Conservation (phyloP, 1,140 invertebrate species). For the Drosophila quadrilineata region DNA sequence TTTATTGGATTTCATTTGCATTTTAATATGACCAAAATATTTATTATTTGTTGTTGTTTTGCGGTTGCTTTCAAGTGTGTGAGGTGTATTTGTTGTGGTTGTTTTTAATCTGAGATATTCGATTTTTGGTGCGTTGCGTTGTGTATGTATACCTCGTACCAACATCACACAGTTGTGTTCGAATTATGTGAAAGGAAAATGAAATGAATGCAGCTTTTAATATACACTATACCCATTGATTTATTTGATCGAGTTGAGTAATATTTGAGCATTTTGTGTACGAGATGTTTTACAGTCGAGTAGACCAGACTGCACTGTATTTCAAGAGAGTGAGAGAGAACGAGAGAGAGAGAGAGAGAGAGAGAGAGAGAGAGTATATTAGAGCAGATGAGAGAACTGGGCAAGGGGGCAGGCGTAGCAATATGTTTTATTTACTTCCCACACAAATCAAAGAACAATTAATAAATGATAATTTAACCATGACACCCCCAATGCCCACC, state of each 20-base stretch:
- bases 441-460: conserved; percentile 78
- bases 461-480: conserved; percentile 76
- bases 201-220: too few relatives aligned
- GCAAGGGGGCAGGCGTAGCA: not conserved
- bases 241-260: too few relatives aligned
- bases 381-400: not conserved
- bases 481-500: too few relatives aligned
- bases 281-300: too few relatives aligned
- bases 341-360: not conserved
- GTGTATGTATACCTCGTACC: too few relatives aligned
- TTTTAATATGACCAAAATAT: conserved; percentile 54
- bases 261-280: too few relatives aligned
- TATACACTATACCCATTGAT: too few relatives aligned
- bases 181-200: too few relatives aligned
- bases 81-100: not conserved
- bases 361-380: not conserved
- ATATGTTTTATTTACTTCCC: conserved; percentile 60
- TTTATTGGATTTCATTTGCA: conserved; percentile 72
- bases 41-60: conserved; percentile 65
- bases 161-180: too few relatives aligned
- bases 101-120: conserved; percentile 2
- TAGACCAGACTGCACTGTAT: too few relatives aligned
- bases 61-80: conserved; percentile 9
- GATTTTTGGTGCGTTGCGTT: conserved; percentile 5
- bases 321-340: too few relatives aligned